Conservation (phyloP, 2,797 vertebrate genomes). For the Scyliorhinus canicula region DNA sequence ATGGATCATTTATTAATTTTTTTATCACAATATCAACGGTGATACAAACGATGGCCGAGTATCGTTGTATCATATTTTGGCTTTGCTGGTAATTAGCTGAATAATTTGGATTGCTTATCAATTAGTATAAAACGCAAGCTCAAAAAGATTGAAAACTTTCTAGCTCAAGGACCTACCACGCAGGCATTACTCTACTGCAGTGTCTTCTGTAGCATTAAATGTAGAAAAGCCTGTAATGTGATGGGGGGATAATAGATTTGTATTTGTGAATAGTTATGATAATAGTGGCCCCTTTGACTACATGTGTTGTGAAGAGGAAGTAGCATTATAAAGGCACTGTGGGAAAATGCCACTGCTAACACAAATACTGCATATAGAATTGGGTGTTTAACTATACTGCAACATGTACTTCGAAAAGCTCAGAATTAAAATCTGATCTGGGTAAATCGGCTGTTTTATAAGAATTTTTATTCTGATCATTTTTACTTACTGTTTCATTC, state of each 20-base stretch:
- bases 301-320: background rate
- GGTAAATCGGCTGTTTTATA: background rate
- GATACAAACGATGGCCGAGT: background rate
- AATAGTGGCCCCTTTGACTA: background rate
- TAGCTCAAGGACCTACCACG: background rate
- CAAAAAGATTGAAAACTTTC: background rate
- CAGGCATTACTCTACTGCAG: background rate
- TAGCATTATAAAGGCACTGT: background rate
- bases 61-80: background rate
- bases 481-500: background rate
- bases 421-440: background rate
- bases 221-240: background rate
- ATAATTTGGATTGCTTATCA: background rate
- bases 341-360: background rate
- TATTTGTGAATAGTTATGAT: background rate
- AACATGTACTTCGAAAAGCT: background rate
- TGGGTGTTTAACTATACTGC: background rate
- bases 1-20: no score
- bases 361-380: background rate
- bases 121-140: background rate
- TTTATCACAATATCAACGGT: background rate
- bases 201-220: background rate
- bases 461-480: background rate
- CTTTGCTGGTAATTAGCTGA: background rate
- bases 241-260: background rate